Evolutionary conservation across 2,888 invertebrate species (phyloP), one percentile per base, ranked within the genome.

Genomic region (Platynereis dumerilii): DNA sequence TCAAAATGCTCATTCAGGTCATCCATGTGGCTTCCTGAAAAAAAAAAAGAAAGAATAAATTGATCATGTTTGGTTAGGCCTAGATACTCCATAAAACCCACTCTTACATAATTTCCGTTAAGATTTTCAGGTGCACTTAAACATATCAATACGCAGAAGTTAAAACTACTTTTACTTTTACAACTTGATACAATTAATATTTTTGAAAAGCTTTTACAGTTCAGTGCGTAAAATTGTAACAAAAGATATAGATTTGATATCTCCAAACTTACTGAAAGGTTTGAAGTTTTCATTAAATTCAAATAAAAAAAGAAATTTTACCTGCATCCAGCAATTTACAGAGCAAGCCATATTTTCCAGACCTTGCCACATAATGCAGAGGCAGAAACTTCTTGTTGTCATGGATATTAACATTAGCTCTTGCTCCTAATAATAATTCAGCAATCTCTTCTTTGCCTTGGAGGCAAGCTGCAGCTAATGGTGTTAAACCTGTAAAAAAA

Each of bases 401-500:
- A 10, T 60, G 48, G 22, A 64, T 48, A 57, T 72, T 69, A 10
- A 70, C 65, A 3, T 63, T 58, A 2, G 67, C 64, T 2, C 68
- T 64, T 5, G 63, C 55, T 27, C 54, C 34, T 17, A 72, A 58
- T 15, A 72, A 60, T n/a, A 58, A 28, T 34, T 27, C n/a, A 1
- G 68, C 70, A 12, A 67, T 60, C 22, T 61, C 65, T 45, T 62
- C 58, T 26, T 67, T 45, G 39, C 68, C 68, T 24, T 67, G 64
- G 27, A 67, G 44, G 28, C 66, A 67, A 10, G 68, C 70, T 2
- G 54, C 61, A 55, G 67, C 63, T 44, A 72, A 65, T 12, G 69
- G 67, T n/a, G 72, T 68, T 63, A 72, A 28, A 2, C 72, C 72
- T 72, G 63, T 48, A n/a, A 48, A 12, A 5, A n/a, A 48, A n/a